phyloP scores from a whole-genome alignment of 1,140 invertebrate species.

The Ips nitidus region DNA sequence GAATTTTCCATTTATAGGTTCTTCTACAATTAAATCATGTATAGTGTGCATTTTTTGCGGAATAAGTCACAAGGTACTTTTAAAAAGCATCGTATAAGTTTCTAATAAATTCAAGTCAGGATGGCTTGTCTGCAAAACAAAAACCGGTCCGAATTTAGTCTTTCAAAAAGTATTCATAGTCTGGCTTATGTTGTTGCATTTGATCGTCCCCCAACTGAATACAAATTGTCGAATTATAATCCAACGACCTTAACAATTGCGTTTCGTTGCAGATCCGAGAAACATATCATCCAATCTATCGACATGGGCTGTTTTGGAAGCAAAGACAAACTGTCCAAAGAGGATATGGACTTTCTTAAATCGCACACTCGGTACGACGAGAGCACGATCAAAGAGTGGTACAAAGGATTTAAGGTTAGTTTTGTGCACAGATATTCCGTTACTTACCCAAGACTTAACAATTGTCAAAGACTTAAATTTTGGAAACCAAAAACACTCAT shows the following conservation, averaged over 20 bases:
- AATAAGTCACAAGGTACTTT: too few relatives aligned
- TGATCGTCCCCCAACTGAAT: too few relatives aligned
- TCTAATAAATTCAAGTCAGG: too few relatives aligned
- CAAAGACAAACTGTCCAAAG: slow-evolving; percentile 93
- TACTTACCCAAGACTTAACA: not conserved
- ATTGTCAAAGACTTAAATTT: not conserved
- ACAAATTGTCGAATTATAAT: too few relatives aligned
- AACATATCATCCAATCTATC: not conserved
- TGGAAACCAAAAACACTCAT: not conserved
- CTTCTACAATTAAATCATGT: too few relatives aligned
- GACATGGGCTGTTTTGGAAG: slow-evolving; percentile 90
- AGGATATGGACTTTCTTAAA: slow-evolving; percentile 96
- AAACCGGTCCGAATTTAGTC: too few relatives aligned
- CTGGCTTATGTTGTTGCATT: too few relatives aligned
- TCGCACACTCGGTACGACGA: slow-evolving; percentile 94
- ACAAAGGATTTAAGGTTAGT: slow-evolving; percentile 94
- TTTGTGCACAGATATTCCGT: not conserved
- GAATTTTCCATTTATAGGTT: too few relatives aligned
- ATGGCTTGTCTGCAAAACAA: too few relatives aligned
- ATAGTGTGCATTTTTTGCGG: too few relatives aligned
- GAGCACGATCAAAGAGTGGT: slow-evolving; percentile 97
- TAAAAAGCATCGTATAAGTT: too few relatives aligned
- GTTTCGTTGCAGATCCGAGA: not conserved
- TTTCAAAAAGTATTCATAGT: too few relatives aligned
- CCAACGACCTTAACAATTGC: not conserved